Conservation (phyloP, 92 coral and sea anemone genomes). For the Zoanthus gigantus region DNA sequence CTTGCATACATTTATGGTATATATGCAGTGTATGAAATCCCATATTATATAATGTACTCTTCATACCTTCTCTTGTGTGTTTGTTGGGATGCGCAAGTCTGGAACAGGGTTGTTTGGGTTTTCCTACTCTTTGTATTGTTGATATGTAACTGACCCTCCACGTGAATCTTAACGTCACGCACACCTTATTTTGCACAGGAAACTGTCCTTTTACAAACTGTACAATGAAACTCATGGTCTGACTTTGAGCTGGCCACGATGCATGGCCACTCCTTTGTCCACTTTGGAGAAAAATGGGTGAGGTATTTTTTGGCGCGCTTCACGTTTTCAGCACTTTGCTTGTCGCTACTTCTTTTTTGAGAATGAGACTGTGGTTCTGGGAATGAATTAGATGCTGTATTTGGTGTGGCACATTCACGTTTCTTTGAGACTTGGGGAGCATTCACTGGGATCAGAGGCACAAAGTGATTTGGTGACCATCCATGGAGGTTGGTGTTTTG, state of each 20-base stretch:
- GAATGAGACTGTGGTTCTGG: too few species aligned
- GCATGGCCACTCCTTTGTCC: conserved; percentile 75
- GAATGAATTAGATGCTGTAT: too few species aligned
- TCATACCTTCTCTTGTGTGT: too few species aligned
- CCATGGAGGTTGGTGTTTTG: background rate
- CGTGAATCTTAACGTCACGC: conserved; percentile 34
- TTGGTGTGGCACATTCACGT: too few species aligned
- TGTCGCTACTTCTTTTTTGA: too few species aligned
- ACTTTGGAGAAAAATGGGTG: conserved; percentile 40
- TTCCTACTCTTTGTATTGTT: conserved; percentile 26
- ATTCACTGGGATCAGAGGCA: background rate
- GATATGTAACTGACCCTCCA: background rate
- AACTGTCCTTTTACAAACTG: conserved; percentile 51
- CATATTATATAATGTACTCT: too few species aligned
- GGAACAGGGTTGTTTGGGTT: conserved; percentile 43
- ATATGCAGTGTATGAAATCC: too few species aligned
- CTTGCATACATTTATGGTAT: too few species aligned
- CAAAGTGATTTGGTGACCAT: too few species aligned
- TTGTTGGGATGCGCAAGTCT: conserved; percentile 20
- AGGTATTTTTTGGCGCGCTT: too few species aligned
- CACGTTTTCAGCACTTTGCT: too few species aligned
- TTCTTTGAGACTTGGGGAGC: background rate
- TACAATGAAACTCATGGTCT: conserved; percentile 33
- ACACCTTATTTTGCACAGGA: conserved; percentile 34
- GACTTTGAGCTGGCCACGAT: conserved; percentile 36